These are phyloP conservation scores for Drosophila acutilabella DNA, from an alignment of 2,888 invertebrate genomes.

Conservation along the genomic window DNA sequence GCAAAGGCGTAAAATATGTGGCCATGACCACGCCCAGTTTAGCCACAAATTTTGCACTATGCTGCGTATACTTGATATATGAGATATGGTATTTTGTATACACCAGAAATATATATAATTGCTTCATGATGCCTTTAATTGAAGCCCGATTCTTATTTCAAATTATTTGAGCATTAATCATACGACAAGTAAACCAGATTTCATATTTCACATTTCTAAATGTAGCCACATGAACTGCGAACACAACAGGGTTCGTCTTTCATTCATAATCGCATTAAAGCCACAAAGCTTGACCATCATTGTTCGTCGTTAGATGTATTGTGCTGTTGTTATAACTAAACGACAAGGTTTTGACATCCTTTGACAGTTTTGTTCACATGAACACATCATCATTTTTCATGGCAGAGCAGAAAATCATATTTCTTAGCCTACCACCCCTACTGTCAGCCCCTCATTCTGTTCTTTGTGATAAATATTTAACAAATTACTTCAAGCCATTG, in stretches of 20 bases:
- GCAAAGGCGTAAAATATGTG: conserved; percentile 39
- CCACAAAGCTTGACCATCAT: conserved; percentile 49
- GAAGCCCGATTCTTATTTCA: conserved; percentile 61
- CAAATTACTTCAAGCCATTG: conserved; percentile 68
- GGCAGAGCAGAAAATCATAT: conserved; percentile 56
- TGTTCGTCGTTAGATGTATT: conserved; percentile 38
- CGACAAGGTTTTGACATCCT: conserved; percentile 78
- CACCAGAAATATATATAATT: conserved; percentile 47
- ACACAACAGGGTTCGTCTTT: conserved; percentile 3
- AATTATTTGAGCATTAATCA: conserved; percentile 76
- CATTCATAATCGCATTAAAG: conserved; percentile 45
- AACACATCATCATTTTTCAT: conserved; percentile 76
- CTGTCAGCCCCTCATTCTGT: conserved; percentile 24
- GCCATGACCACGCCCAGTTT: conserved; percentile 2
- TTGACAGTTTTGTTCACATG: conserved; percentile 76
- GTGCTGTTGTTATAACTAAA: conserved; percentile 62
- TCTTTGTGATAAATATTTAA: conserved; percentile 48
- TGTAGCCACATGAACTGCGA: conserved; percentile 15
- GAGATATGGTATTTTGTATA: background rate
- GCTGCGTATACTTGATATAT: conserved; percentile 9
- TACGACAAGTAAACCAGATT: conserved; percentile 61
- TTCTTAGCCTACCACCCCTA: conserved; percentile 22
- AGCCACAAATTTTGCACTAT: background rate
- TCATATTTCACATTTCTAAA: conserved; percentile 34
- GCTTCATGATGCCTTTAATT: conserved; percentile 60